A percentile compares a stretch with the other conserved stretches of the same genome.
phyloP scores from a whole-genome alignment of 2,888 invertebrate species.

The Meta bourneti region DNA sequence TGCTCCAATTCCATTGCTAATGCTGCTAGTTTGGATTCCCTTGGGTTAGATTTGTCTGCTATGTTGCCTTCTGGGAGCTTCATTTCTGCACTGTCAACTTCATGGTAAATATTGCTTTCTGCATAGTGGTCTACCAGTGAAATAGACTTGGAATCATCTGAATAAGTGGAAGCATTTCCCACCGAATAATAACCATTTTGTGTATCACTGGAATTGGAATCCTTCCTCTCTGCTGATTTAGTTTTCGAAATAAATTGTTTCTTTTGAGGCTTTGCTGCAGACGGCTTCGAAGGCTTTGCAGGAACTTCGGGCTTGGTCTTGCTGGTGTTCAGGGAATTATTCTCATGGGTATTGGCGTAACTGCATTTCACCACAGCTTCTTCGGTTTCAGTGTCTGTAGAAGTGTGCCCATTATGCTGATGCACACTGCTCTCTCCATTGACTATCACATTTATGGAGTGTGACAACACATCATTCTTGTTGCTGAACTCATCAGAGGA shows the following conservation, averaged over 20 bases:
- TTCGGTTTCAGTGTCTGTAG: constrained; percentile 29
- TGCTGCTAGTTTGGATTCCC: constrained; percentile 73
- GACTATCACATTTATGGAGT: constrained; percentile 62
- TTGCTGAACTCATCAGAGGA: constrained; percentile 59
- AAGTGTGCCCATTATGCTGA: background rate
- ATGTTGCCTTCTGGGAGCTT: constrained; percentile 24
- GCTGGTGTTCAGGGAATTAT: background rate
- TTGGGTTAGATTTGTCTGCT: constrained; percentile 34
- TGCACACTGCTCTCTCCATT: constrained; percentile 41
- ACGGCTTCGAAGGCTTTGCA: constrained; percentile 54
- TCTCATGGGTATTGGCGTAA: background rate
- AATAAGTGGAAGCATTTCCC: constrained; percentile 11
- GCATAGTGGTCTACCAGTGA: constrained; percentile 62
- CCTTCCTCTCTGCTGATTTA: constrained; percentile 5
- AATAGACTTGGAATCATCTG: constrained; percentile 45
- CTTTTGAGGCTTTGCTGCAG: background rate
- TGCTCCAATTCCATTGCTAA: constrained; percentile 74
- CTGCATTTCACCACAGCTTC: constrained; percentile 1
- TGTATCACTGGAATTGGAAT: constrained; percentile 1
- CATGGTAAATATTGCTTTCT: constrained; percentile 74
- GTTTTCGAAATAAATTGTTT: background rate
- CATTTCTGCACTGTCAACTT: constrained; percentile 45
- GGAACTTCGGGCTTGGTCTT: constrained; percentile 67
- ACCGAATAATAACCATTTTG: constrained; percentile 50
- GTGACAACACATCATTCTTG: constrained; percentile 26